Percentiles rank a stretch among this genome's conserved stretches.
phyloP scores from a whole-genome alignment of 2,888 invertebrate species.

The Crossocerus cetratus region DNA sequence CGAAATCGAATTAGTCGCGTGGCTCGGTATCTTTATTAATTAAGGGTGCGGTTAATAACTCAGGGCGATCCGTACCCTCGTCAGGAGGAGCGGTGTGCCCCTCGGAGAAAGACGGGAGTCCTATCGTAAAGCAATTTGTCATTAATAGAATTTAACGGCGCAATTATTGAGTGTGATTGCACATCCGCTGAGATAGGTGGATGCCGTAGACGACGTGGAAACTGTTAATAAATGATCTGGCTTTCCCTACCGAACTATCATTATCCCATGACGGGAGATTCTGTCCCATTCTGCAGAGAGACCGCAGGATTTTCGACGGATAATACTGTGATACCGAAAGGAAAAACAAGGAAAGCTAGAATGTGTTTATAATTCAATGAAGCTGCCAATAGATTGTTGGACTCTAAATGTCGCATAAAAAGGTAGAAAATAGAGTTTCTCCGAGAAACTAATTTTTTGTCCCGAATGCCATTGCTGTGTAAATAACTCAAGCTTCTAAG shows the following conservation, averaged over 20 bases:
- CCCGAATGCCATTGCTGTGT: too few relatives aligned
- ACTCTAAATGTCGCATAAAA: too few relatives aligned
- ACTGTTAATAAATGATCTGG: constrained; percentile 53
- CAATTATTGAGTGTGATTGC: constrained; percentile 50
- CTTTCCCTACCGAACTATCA: constrained; percentile 7
- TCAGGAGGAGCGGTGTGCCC: constrained; percentile 5
- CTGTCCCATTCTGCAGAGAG: too few relatives aligned
- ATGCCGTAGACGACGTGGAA: constrained; percentile 1
- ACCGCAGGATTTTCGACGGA: too few relatives aligned
- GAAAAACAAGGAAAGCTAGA: too few relatives aligned
- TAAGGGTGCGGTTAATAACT: constrained; percentile 53
- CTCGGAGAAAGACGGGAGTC: constrained; percentile 31
- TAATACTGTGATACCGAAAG: too few relatives aligned
- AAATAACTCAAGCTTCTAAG: too few relatives aligned
- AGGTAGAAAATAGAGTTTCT: too few relatives aligned
- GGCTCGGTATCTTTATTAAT: constrained; percentile 51
- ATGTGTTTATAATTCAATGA: too few relatives aligned
- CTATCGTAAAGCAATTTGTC: constrained; percentile 59
- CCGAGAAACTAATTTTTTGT: too few relatives aligned
- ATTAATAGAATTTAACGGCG: constrained; percentile 59
- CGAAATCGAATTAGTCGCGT: constrained; percentile 43
- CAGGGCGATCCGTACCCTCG: constrained; percentile 32
- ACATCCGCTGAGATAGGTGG: not conserved
- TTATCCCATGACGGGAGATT: not conserved
- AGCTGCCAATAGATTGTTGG: too few relatives aligned